Conservation (phyloP, 2,113 vertebrate species). For the Lophotis ruficrista region DNA sequence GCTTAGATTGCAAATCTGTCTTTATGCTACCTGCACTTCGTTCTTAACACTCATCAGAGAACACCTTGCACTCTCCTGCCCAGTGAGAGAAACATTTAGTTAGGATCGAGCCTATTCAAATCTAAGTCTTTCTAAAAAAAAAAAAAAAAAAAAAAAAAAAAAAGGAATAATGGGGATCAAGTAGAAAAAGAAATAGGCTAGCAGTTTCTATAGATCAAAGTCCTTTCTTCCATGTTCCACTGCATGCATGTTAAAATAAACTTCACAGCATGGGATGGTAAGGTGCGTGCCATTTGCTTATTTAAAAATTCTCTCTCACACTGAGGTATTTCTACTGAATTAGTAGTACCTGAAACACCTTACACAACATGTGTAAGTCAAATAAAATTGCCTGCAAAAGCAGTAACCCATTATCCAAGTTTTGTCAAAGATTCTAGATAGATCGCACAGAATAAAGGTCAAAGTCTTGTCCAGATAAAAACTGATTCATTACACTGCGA, state of each 20-base stretch:
- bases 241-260: conserved; percentile 5
- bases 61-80: background rate
- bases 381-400: conserved; percentile 28
- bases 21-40: background rate
- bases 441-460: background rate
- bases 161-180: background rate
- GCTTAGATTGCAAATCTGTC: background rate
- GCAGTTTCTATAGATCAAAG: background rate
- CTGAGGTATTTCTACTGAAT: background rate
- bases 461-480: conserved; percentile 53
- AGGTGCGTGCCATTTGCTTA: background rate
- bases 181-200: background rate
- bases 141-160: background rate
- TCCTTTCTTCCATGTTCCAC: background rate
- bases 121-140: background rate
- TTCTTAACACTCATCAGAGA: background rate
- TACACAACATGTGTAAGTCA: background rate
- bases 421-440: conserved; percentile 30
- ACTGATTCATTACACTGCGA: conserved; percentile 2
- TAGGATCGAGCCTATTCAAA: background rate
- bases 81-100: background rate
- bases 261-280: background rate
- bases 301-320: conserved; percentile 14
- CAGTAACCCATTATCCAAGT: conserved; percentile 42
- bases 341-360: conserved; percentile 22